phyloP scores from a whole-genome alignment of 2,113 vertebrate species.

The Leucosticte australis region DNA sequence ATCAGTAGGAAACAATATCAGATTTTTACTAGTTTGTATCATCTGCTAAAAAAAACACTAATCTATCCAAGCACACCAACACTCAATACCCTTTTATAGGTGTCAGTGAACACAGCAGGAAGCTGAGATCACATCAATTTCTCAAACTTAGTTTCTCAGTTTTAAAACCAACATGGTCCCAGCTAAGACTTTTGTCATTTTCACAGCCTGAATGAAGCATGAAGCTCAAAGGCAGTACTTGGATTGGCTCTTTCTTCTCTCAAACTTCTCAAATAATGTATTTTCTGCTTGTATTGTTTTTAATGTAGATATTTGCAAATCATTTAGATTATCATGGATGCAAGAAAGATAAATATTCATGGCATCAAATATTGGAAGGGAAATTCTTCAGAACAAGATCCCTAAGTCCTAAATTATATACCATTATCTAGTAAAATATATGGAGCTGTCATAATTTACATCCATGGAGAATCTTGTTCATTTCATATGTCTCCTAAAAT shows the following conservation, averaged over 20 bases:
- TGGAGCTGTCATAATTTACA: background rate
- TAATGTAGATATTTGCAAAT: background rate
- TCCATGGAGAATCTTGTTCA: background rate
- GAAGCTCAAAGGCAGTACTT: background rate
- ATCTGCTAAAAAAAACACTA: background rate
- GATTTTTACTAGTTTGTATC: constrained; percentile 9
- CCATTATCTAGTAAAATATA: background rate
- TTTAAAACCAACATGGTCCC: background rate
- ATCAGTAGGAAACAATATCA: background rate
- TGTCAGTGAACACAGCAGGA: constrained; percentile 12
- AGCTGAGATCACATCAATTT: constrained; percentile 5
- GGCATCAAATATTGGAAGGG: background rate
- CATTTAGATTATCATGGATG: background rate
- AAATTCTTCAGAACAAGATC: background rate
- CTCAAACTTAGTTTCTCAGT: background rate
- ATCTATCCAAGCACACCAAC: background rate
- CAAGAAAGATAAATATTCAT: background rate
- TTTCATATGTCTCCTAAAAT: background rate
- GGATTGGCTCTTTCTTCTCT: background rate
- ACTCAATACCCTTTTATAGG: constrained; percentile 26
- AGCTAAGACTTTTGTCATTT: background rate
- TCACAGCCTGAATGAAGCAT: background rate
- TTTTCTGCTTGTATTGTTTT: background rate
- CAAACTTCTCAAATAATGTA: background rate
- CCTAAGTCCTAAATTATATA: background rate